Base-by-base conservation (phyloP, 2,797 vertebrate species). In the Masticophis lateralis region DNA sequence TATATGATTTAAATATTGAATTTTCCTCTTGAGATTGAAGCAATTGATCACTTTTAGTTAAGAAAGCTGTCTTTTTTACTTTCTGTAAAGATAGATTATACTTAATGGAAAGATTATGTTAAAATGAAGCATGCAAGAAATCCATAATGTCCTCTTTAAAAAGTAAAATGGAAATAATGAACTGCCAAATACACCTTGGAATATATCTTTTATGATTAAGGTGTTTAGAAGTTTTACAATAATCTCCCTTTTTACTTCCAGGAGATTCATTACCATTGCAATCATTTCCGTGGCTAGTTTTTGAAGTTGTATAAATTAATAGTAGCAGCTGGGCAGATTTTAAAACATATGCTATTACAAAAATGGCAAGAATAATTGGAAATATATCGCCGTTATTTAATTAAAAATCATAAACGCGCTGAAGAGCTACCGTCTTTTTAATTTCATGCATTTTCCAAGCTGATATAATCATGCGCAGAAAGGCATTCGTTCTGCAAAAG, bases 11-110 rank as follows among this genome's bases (percentile, higher is more conserved):
- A 91, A 94, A 94, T 79, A 69, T 5, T 43, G 92, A 90, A 94
- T 93, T 86, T 37, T 55, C 88, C 91, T 94, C 90, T 88, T 86
- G 9, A 93, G 43, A 56, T 66, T 47, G 89, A 96, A 94, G 90
- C 57, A 94, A 89, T 66, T 93, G 47, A 93, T 51, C 89, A 25
- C 9, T 95, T 94, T 94, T 47, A 87, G 83, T 91, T 28, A 91
- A 83, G 79, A 92, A 92, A 93, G 1, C 56, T 94, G 92, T 91
- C 43, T 95, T 37, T 95, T 47, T 69, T 93, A 12, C 7, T 93
- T 90, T 61, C 57, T 91, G 2, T 25, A 61, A 94, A 14, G 14
- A 94, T 79, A 86, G 89, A 1, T 93, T 91, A n/a, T 0, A 5
- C 74, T 69, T 92, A 91, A 88, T 60, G 83, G 94, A 93, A 93